A percentile compares a stretch with the other conserved stretches of the same genome.
phyloP scores from a whole-genome alignment of 2,888 invertebrate genomes.

The Lasiommata megera region DNA sequence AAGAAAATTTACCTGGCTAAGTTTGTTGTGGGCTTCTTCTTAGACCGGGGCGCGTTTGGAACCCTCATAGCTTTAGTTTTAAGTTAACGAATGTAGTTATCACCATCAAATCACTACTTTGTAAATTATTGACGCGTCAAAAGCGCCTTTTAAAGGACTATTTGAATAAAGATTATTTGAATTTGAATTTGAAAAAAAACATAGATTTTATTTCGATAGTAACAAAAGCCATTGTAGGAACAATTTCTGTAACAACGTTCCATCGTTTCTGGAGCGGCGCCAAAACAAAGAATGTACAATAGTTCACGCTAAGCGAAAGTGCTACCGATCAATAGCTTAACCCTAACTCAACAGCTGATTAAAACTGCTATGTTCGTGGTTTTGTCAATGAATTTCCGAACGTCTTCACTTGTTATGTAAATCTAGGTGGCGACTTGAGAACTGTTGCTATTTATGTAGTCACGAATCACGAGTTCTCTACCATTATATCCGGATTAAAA shows the following conservation, averaged over 20 bases:
- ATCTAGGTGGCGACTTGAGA: neutral
- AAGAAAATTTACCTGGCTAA: too few relatives aligned
- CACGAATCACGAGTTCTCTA: neutral
- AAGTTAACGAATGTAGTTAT: too few relatives aligned
- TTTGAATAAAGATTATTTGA: too few relatives aligned
- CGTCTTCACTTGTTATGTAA: neutral
- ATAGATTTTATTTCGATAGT: too few relatives aligned
- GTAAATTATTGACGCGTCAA: too few relatives aligned
- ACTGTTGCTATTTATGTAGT: neutral
- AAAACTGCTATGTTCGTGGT: conserved; percentile 20
- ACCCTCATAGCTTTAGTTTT: too few relatives aligned
- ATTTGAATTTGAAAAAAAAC: too few relatives aligned
- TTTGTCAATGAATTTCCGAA: neutral
- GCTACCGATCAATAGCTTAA: conserved; percentile 59
- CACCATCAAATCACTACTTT: too few relatives aligned
- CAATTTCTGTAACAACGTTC: conserved; percentile 44
- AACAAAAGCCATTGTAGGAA: conserved; percentile 39
- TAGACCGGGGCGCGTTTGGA: too few relatives aligned
- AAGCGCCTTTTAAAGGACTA: too few relatives aligned
- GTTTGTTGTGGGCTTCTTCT: too few relatives aligned
- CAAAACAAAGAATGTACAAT: conserved; percentile 56
- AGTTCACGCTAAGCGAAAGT: conserved; percentile 54
- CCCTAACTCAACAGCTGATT: conserved; percentile 59
- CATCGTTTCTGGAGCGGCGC: conserved; percentile 58
- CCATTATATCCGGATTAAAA: neutral